These are phyloP conservation scores for Paramuricea clavata DNA, from an alignment of 92 coral and sea anemone genomes.

Conservation along the genomic window DNA sequence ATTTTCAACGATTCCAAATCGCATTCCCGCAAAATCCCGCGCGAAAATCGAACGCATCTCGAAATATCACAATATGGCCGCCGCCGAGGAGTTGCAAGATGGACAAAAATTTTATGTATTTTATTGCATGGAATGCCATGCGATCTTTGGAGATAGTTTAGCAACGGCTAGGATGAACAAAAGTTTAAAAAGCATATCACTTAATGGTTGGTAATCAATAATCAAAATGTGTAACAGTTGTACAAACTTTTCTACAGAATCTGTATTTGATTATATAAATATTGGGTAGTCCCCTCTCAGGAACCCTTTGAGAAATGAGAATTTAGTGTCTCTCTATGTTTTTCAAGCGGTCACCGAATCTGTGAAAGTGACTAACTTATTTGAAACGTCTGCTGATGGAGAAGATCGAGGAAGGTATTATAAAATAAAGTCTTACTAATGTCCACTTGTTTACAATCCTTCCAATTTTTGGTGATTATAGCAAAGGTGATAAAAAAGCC, in stretches of 20 bases:
- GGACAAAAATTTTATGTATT: not conserved
- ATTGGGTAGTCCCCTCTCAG: too few species aligned
- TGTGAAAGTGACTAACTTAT: conserved; percentile 7
- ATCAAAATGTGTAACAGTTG: not conserved
- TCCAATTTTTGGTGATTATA: too few species aligned
- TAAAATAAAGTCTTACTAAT: too few species aligned
- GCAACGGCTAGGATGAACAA: conserved; percentile 14
- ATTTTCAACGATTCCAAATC: too few species aligned
- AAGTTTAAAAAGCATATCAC: not conserved
- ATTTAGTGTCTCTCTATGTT: not conserved
- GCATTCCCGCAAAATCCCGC: not conserved
- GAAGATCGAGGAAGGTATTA: conserved; percentile 30
- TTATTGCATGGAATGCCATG: conserved; percentile 8
- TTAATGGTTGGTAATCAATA: not conserved
- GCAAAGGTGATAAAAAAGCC: not conserved
- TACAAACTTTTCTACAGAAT: not conserved
- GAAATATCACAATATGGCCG: not conserved
- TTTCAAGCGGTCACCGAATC: conserved; percentile 33
- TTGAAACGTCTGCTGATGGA: conserved; percentile 4
- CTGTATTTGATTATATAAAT: too few species aligned
- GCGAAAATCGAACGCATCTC: not conserved
- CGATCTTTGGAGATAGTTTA: conserved; percentile 7
- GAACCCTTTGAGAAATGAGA: too few species aligned
- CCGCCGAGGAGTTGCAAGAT: not conserved
- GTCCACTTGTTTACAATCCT: too few species aligned